Base-by-base conservation (phyloP, 1,140 invertebrate genomes). In the Ylistrum balloti region DNA sequence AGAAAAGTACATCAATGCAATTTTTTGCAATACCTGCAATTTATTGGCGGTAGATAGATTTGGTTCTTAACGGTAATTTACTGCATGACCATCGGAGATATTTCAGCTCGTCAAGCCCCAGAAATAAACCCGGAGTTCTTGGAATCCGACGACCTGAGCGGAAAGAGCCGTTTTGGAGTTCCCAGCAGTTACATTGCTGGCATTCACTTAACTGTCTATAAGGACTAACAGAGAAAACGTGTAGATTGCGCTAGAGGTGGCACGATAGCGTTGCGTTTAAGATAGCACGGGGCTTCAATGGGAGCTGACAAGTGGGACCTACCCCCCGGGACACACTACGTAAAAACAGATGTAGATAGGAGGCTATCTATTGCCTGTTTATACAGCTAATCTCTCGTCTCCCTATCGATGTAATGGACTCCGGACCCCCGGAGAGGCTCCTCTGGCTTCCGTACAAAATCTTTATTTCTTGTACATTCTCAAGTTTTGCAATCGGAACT, bases 141-240 rank as follows among this genome's bases (percentile, higher is more conserved):
- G 56, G 56, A 74, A 74, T 74, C 56, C 56, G 56, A 74, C 28
- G 56, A 74, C 56, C 28, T 74, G 56, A 28, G 56, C 56, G 56
- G 56, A 74, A 74, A 74, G 56, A 74, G 56, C 56, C 56, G n/a
- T 74, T 74, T 74, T 74, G 56, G 56, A n/a, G 56, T 74, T 74
- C 28, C 56, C 56, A 74, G 17, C 56, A 28, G 56, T 11, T 74
- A 28, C 22, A 0, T 74, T 74, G 56, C 56, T 74, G 56, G 56
- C 28, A n/a, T 74, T 74, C 56, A 74, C 56, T 74, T 74, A 74
- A 74, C 56, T 28, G 20, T 74, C 22, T 74, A 74, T 74, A 74
- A 74, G 56, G 28, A 74, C 56, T 74, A 5, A n/a, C 22, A n/a
- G 22, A 3, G 56, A 74, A 74, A 28, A 74, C 56, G 56, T 7